Conservation (phyloP, 2,888 invertebrate species). For the Rhamphomyia laevipes region DNA sequence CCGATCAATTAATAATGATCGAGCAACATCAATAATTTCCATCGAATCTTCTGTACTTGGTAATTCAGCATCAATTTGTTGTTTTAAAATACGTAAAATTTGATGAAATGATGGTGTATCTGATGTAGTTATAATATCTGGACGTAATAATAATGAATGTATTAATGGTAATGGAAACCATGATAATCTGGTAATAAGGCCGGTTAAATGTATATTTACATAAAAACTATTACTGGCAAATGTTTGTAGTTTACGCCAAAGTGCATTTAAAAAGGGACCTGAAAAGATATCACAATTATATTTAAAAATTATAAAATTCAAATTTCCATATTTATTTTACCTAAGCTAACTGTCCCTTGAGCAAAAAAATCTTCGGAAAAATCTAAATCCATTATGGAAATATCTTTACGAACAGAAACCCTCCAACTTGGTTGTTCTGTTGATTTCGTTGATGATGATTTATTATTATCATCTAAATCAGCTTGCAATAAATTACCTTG, state of each 20-base stretch:
- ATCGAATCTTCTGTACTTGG: conserved; percentile 41
- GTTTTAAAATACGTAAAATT: conserved; percentile 70
- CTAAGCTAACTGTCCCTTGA: conserved; percentile 37
- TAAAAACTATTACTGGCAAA: conserved; percentile 75
- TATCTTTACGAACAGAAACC: conserved; percentile 27
- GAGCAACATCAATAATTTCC: conserved; percentile 63
- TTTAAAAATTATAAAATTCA: background rate
- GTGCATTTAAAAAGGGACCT: conserved; percentile 71
- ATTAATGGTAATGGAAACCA: conserved; percentile 82
- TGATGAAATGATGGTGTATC: conserved; percentile 84
- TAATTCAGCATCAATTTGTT: conserved; percentile 73
- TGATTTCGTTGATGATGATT: conserved; percentile 13
- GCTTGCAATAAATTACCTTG: conserved; percentile 15
- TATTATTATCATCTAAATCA: conserved; percentile 28
- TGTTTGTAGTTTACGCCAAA: conserved; percentile 70
- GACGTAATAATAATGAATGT: conserved; percentile 75
- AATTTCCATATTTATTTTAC: conserved; percentile 17
- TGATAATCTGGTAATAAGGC: conserved; percentile 73
- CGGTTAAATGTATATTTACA: conserved; percentile 78
- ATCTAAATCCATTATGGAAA: conserved; percentile 33
- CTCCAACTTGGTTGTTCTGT: conserved; percentile 28
- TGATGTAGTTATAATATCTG: conserved; percentile 74
- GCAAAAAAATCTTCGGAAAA: conserved; percentile 38
- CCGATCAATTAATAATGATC: conserved; percentile 64
- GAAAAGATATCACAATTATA: conserved; percentile 13